These are phyloP conservation scores for Cliona cf. orientalis DNA, from an alignment of 37 sponge, comb jelly and placozoan species.

Conservation along the genomic window DNA sequence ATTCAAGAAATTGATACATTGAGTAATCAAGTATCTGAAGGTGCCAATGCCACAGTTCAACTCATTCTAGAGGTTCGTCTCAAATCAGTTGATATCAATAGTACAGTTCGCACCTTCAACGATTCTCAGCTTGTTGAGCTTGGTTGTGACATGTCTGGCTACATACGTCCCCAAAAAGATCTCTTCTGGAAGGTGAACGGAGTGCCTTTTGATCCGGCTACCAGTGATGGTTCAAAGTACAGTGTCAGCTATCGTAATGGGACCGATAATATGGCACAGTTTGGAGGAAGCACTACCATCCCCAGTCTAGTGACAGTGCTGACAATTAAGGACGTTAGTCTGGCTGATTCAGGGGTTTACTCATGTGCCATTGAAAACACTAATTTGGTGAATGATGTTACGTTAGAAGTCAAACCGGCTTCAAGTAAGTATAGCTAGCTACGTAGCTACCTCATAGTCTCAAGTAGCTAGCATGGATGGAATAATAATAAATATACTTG, in stretches of 20 bases:
- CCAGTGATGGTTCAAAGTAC: background rate
- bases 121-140: background rate
- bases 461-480: too few relatives aligned
- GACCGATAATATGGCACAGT: background rate
- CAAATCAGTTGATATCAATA: background rate
- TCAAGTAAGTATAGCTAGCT: background rate
- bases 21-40: background rate
- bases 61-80: slow-evolving; percentile 7
- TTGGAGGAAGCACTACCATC: background rate
- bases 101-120: background rate
- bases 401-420: background rate
- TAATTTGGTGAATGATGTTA: background rate
- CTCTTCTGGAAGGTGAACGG: slow-evolving; percentile 24
- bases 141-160: slow-evolving; percentile 42
- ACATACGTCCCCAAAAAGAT: background rate
- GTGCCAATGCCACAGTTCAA: too few relatives aligned
- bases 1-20: background rate
- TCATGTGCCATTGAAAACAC: slow-evolving; percentile 6
- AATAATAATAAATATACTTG: too few relatives aligned
- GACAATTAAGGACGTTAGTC: background rate
- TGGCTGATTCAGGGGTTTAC: slow-evolving; percentile 17
- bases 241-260: slow-evolving; percentile 3
- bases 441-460: too few relatives aligned
- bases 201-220: background rate
- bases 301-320: slow-evolving; percentile 14